Evolutionary conservation across 2,113 vertebrate species (phyloP).

Genomic region (Rafetus swinhoei): DNA sequence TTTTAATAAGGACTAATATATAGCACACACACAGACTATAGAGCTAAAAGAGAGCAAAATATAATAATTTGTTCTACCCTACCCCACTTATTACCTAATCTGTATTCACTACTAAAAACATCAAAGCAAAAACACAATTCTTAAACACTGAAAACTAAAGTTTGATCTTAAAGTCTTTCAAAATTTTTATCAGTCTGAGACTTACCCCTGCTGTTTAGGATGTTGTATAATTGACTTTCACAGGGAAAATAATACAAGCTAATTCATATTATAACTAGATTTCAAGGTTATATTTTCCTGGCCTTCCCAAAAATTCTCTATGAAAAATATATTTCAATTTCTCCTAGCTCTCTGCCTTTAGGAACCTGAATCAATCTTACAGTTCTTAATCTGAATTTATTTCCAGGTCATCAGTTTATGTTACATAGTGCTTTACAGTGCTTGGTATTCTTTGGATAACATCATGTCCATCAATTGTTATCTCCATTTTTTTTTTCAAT

Average conservation of each 20-base stretch:
- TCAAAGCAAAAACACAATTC: neutral
- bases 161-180: constrained; percentile 47
- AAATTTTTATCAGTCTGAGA: constrained; percentile 27
- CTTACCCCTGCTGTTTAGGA: constrained; percentile 14
- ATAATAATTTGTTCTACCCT: neutral
- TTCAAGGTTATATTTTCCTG: constrained; percentile 53
- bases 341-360: constrained; percentile 18
- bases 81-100: neutral
- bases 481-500: constrained; percentile 17
- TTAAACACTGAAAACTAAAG: neutral
- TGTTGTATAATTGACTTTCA: constrained; percentile 56
- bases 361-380: constrained; percentile 1
- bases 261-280: constrained; percentile 63
- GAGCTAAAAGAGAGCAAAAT: neutral
- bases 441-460: constrained; percentile 36
- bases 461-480: constrained; percentile 45
- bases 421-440: constrained; percentile 32
- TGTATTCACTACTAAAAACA: constrained; percentile 11
- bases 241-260: constrained; percentile 50
- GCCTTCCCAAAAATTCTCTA: constrained; percentile 18
- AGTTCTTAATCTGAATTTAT: constrained; percentile 63
- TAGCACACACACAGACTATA: neutral
- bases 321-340: constrained; percentile 49
- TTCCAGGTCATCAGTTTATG: constrained; percentile 66
- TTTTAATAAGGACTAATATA: neutral